phyloP scores from a whole-genome alignment of 2,797 vertebrate genomes.

The Rhinichthys osculus region DNA sequence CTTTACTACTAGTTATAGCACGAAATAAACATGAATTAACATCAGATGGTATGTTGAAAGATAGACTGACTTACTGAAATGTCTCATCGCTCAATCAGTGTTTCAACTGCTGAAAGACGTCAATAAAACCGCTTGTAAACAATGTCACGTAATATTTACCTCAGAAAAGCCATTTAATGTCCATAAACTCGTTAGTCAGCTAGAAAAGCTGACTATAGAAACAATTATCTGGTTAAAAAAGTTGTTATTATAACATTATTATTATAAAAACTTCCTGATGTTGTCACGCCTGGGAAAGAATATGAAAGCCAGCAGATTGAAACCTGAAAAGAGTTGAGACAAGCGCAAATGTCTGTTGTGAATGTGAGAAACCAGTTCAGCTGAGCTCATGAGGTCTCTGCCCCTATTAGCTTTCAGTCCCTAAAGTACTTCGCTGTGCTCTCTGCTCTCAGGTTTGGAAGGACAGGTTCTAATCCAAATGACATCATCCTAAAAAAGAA shows the following conservation, averaged over 20 bases:
- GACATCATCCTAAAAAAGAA: slow-evolving; percentile 37
- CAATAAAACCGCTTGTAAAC: not conserved
- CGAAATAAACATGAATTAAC: not conserved
- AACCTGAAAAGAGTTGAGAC: slow-evolving; percentile 43
- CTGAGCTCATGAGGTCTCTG: slow-evolving; percentile 43
- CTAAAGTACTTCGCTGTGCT: slow-evolving; percentile 10
- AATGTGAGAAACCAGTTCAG: slow-evolving; percentile 44
- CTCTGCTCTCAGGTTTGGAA: slow-evolving; percentile 42
- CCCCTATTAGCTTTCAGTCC: slow-evolving; percentile 32
- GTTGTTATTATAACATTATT: not conserved
- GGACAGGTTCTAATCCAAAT: slow-evolving; percentile 41
- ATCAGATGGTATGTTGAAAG: not conserved
- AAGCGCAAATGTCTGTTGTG: slow-evolving; percentile 40
- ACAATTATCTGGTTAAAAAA: not conserved
- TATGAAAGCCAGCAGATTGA: slow-evolving; percentile 33
- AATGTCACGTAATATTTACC: not conserved
- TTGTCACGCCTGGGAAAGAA: slow-evolving; percentile 17
- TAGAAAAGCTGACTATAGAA: not conserved
- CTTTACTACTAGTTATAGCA: not conserved
- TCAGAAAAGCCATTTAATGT: not conserved
- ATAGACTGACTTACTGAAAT: not conserved
- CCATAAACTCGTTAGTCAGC: not conserved
- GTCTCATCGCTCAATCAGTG: not conserved
- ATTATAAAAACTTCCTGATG: not conserved
- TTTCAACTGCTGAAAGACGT: no score